A percentile compares a stretch with the other conserved stretches of the same genome.
phyloP scores from a whole-genome alignment of 2,113 vertebrate species.

The Seriola rivoliana region DNA sequence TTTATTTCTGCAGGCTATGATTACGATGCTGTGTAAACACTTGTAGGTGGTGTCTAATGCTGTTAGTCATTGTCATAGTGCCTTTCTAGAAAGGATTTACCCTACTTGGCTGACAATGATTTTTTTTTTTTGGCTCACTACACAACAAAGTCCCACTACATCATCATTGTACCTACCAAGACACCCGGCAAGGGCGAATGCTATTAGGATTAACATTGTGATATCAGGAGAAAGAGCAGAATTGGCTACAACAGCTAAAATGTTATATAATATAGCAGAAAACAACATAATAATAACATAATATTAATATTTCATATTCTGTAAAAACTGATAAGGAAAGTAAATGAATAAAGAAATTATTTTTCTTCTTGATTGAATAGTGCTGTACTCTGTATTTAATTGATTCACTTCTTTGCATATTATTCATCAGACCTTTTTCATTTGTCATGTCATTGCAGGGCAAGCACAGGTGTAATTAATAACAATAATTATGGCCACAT shows the following conservation, averaged over 20 bases:
- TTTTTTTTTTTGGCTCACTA: constrained; percentile 5
- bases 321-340: neutral
- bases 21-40: constrained; percentile 9
- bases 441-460: neutral
- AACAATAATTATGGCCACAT: neutral
- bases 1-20: constrained; percentile 4
- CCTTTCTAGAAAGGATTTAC: neutral
- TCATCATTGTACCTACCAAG: constrained; percentile 2
- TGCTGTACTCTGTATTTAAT: constrained; percentile 5
- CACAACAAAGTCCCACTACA: constrained; percentile 10
- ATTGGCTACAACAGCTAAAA: neutral
- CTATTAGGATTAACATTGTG: neutral
- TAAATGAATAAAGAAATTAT: neutral
- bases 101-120: neutral
- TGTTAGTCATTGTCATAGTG: constrained; percentile 14
- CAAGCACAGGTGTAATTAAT: neutral
- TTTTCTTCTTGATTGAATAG: constrained; percentile 26
- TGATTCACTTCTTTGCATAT: constrained; percentile 12
- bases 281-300: neutral
- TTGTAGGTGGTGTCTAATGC: constrained; percentile 34
- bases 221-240: constrained; percentile 8
- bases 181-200: neutral
- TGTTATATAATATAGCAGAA: neutral
- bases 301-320: neutral
- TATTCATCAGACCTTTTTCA: neutral